These are phyloP conservation scores for Serranus cabrilla DNA, from an alignment of 2,797 vertebrate genomes.

Conservation along the genomic window DNA sequence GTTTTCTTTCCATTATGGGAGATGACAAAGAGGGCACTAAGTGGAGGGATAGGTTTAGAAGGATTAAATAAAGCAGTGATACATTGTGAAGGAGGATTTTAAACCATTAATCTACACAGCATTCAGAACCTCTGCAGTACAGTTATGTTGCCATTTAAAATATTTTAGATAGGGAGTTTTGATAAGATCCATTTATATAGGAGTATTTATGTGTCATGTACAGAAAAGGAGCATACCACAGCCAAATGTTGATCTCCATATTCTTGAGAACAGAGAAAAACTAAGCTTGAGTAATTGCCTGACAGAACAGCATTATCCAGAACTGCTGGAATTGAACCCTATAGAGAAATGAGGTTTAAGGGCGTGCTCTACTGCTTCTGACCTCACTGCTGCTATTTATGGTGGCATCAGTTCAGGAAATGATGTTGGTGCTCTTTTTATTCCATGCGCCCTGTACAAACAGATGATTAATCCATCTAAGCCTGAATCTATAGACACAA, in stretches of 20 bases:
- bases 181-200: neutral
- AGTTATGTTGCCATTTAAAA: constrained; percentile 2
- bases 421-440: constrained; percentile 22
- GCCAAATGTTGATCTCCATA: constrained; percentile 10
- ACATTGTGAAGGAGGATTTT: constrained; percentile 18
- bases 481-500: neutral
- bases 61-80: constrained; percentile 39
- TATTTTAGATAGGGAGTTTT: neutral
- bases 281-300: neutral
- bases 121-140: neutral
- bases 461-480: constrained; percentile 25
- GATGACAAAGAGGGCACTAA: constrained; percentile 46
- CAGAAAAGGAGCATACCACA: neutral
- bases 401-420: constrained; percentile 22
- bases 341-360: neutral
- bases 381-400: constrained; percentile 3
- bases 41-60: constrained; percentile 26
- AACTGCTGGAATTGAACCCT: constrained; percentile 18
- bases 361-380: neutral
- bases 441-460: constrained; percentile 21
- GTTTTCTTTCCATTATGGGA: constrained; percentile 44
- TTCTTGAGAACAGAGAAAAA: neutral
- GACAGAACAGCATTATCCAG: neutral
- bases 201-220: constrained; percentile 23
- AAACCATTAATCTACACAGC: constrained; percentile 3